These are phyloP conservation scores for Catagonus wagneri DNA, from an alignment of 2,113 vertebrate species.

Conservation along the genomic window DNA sequence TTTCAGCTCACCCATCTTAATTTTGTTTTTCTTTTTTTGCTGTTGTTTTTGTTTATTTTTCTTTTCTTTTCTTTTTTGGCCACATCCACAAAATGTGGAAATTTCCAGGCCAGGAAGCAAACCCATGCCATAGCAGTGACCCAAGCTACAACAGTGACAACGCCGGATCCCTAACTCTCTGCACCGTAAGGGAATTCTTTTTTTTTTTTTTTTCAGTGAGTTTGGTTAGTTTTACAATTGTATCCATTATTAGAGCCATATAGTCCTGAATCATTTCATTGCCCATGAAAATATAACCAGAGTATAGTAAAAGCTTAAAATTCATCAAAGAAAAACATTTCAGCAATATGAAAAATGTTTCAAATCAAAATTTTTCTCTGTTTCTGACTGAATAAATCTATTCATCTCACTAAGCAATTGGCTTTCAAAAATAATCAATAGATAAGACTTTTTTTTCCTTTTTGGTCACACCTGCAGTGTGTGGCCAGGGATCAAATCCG, in stretches of 20 bases:
- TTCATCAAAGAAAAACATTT: slow-evolving; percentile 26
- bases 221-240: neutral
- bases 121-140: too few species aligned
- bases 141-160: too few species aligned
- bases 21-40: neutral
- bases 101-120: too few species aligned
- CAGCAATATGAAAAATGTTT: slow-evolving; percentile 6
- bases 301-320: slow-evolving; percentile 6
- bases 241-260: neutral
- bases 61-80: too few species aligned
- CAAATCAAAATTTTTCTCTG: neutral
- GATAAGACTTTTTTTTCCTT: neutral
- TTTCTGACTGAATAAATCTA: slow-evolving; percentile 11
- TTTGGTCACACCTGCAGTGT: too few species aligned
- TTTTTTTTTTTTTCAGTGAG: slow-evolving; percentile 8
- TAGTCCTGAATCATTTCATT: slow-evolving; percentile 6
- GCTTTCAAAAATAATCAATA: neutral
- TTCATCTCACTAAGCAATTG: neutral
- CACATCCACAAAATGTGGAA: too few species aligned
- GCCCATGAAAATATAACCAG: slow-evolving; percentile 14
- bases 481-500: too few species aligned
- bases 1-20: neutral
- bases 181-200: neutral
- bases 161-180: too few species aligned
- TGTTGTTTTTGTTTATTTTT: too few species aligned